phyloP scores from a whole-genome alignment of 2,888 invertebrate species.

The Polyploca ridens region DNA sequence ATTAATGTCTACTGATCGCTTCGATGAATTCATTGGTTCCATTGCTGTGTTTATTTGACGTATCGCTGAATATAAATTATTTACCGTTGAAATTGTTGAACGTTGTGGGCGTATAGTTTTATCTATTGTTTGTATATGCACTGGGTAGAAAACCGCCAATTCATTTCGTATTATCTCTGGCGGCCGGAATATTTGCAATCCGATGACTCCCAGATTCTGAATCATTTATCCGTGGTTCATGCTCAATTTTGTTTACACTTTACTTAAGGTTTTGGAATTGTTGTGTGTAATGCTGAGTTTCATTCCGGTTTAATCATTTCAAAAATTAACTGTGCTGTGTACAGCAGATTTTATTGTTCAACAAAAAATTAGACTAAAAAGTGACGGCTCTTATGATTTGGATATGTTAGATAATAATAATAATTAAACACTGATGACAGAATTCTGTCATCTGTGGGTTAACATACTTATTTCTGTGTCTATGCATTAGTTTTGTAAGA shows the following conservation, averaged over 20 bases:
- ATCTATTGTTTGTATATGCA: neutral
- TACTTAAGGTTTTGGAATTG: too few relatives aligned
- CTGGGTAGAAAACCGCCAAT: neutral
- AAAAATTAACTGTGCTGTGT: too few relatives aligned
- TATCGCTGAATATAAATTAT: slow-evolving; percentile 1
- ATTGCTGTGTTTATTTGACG: slow-evolving; percentile 11
- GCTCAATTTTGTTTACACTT: neutral
- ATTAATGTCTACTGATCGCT: slow-evolving; percentile 27
- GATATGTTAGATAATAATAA: too few relatives aligned
- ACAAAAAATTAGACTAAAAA: too few relatives aligned
- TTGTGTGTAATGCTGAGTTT: too few relatives aligned
- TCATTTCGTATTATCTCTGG: neutral
- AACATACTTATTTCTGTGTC: neutral
- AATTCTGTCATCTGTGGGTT: too few relatives aligned
- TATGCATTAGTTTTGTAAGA: neutral
- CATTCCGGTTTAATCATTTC: too few relatives aligned
- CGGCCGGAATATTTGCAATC: neutral
- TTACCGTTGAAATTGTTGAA: neutral
- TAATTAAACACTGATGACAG: too few relatives aligned
- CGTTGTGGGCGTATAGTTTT: neutral
- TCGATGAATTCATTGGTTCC: slow-evolving; percentile 17
- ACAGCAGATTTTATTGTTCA: too few relatives aligned
- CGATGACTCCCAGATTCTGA: neutral
- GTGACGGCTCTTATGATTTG: too few relatives aligned
- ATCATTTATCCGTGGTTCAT: neutral